Conservation (phyloP, 2,797 vertebrate genomes). For the Sylvia borin region DNA sequence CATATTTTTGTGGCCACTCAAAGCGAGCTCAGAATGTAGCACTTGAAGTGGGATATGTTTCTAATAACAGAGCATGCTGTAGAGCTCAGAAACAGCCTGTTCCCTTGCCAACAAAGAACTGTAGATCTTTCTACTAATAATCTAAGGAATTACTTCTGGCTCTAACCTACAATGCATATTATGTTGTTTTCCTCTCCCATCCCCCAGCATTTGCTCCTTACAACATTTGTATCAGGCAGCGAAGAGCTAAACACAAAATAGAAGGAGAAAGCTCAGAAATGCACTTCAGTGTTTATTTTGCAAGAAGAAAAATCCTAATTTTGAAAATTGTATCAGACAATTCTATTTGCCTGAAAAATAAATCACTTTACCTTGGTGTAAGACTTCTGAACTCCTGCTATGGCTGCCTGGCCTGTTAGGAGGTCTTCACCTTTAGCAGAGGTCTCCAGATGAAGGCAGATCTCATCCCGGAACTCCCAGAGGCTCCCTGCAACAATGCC, state of each 20-base stretch:
- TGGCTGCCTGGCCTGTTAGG: background rate
- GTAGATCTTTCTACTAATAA: background rate
- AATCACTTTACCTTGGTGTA: background rate
- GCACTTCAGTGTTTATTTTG: background rate
- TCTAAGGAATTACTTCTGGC: background rate
- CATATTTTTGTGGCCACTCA: background rate
- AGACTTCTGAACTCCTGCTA: background rate
- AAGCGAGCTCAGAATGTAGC: rapidly evolving
- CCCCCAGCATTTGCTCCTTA: background rate
- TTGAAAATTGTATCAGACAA: background rate
- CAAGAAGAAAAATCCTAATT: background rate
- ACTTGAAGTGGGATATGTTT: background rate
- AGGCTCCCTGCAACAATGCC: slow-evolving; percentile 9
- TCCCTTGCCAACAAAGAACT: background rate
- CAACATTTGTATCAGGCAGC: background rate
- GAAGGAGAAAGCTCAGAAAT: background rate
- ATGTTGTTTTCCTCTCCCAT: background rate
- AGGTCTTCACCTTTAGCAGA: background rate
- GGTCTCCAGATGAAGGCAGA: background rate
- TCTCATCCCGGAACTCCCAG: background rate
- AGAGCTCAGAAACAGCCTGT: background rate
- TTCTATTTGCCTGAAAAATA: background rate
- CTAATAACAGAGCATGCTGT: background rate
- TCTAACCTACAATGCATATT: background rate
- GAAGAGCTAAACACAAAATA: background rate